phyloP scores from a whole-genome alignment of 2,113 vertebrate genomes.

The Xiphias gladius region DNA sequence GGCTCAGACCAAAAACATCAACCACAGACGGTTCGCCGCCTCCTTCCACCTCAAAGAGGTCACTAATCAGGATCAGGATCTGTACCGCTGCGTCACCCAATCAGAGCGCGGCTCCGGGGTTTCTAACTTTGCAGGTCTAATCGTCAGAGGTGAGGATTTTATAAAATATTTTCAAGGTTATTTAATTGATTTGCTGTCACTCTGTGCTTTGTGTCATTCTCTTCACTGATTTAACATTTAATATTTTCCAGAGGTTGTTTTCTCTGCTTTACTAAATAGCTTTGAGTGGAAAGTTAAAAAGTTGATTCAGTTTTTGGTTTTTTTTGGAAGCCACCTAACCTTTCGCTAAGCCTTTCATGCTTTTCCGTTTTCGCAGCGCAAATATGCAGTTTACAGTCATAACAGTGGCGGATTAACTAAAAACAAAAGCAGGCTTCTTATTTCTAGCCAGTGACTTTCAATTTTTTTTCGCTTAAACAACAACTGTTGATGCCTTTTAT shows the following conservation, averaged over 20 bases:
- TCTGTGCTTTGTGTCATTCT: not conserved
- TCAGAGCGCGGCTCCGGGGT: slow-evolving; percentile 97
- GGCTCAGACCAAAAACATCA: slow-evolving; percentile 97
- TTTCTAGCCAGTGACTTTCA: too few relatives aligned
- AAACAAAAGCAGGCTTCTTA: not conserved
- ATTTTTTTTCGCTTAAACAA: too few relatives aligned
- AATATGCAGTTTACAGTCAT: not conserved
- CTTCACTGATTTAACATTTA: not conserved
- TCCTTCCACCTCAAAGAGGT: slow-evolving; percentile 96
- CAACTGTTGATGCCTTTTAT: too few relatives aligned
- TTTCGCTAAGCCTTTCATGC: not conserved
- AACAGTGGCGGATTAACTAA: not conserved
- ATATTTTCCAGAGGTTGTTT: not conserved
- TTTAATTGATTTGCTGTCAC: slow-evolving; percentile 21
- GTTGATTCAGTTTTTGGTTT: not conserved
- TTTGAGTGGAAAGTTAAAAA: not conserved
- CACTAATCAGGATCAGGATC: slow-evolving; percentile 94
- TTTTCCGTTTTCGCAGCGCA: not conserved
- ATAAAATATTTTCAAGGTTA: not conserved
- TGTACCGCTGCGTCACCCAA: slow-evolving; percentile 98
- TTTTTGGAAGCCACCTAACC: not conserved
- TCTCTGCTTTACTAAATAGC: not conserved
- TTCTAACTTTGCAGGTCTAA: slow-evolving; percentile 97
- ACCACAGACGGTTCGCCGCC: slow-evolving; percentile 97
- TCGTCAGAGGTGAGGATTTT: slow-evolving; percentile 91